A percentile compares a stretch with the other conserved stretches of the same genome.
These are phyloP conservation scores for Ridgeia piscesae DNA, from an alignment of 1,140 invertebrate species.

Conservation along the genomic window DNA sequence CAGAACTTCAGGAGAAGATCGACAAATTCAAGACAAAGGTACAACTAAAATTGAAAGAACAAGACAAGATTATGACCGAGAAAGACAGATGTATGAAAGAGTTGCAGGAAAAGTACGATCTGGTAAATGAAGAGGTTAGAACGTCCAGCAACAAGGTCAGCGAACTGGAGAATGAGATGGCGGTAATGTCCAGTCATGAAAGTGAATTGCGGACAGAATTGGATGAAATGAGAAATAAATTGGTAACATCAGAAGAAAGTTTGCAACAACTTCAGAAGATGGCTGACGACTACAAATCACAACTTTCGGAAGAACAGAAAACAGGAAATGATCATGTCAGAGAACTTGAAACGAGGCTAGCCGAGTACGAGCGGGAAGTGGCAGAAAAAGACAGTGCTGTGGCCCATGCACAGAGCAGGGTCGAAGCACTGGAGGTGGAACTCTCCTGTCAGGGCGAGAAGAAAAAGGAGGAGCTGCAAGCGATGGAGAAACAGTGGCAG, in stretches of 20 bases:
- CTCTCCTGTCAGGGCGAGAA: slow-evolving; percentile 38
- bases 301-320: slow-evolving; percentile 1
- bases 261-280: background rate
- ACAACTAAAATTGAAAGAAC: slow-evolving; percentile 38
- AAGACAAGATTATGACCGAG: slow-evolving; percentile 43
- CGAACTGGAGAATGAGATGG: slow-evolving; percentile 8
- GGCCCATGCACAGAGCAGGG: background rate
- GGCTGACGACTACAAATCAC: background rate
- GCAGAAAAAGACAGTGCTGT: background rate
- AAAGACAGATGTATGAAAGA: slow-evolving; percentile 32
- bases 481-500: slow-evolving; percentile 41
- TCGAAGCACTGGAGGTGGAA: slow-evolving; percentile 35
- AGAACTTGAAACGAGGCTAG: background rate
- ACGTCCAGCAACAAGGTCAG: background rate
- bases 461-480: slow-evolving; percentile 44
- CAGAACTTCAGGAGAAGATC: slow-evolving; percentile 43
- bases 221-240: background rate
- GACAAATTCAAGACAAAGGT: slow-evolving; percentile 38
- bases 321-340: background rate
- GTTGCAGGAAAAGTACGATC: slow-evolving; percentile 36
- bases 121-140: slow-evolving; percentile 24
- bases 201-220: background rate
- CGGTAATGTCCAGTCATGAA: background rate
- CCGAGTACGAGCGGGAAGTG: slow-evolving; percentile 2
- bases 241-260: slow-evolving; percentile 9